phyloP scores from a whole-genome alignment of 2,888 invertebrate genomes.

The Lapara coniferarum region DNA sequence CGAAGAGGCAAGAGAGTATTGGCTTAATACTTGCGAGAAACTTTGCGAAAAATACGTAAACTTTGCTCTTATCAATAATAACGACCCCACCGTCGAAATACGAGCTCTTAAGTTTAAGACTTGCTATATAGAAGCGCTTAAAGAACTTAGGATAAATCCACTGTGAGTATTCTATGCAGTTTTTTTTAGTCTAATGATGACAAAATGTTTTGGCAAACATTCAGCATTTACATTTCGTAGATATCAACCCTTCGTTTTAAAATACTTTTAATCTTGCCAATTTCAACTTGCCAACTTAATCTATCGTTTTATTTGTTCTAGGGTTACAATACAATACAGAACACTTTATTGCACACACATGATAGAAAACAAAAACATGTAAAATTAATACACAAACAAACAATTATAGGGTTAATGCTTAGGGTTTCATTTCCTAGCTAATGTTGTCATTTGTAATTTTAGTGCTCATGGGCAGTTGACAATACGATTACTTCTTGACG shows the following conservation, averaged over 20 bases:
- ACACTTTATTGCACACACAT: no score
- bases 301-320: not conserved
- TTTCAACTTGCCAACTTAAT: not conserved
- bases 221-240: conserved; percentile 21
- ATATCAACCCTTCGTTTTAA: conserved; percentile 15
- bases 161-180: conserved; percentile 84
- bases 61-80: conserved; percentile 90
- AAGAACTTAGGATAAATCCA: conserved; percentile 89
- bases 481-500: conserved; percentile 94
- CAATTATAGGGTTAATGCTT: no score
- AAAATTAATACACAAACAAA: no score
- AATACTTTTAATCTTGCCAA: conserved; percentile 28
- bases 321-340: no score
- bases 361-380: no score
- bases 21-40: conserved; percentile 95
- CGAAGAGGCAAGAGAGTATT: conserved; percentile 93
- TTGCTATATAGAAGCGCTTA: conserved; percentile 91
- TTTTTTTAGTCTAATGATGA: not conserved
- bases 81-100: conserved; percentile 89
- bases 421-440: conserved; percentile 9
- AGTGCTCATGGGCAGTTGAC: conserved; percentile 92
- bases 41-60: conserved; percentile 93
- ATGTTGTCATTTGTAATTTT: conserved; percentile 51
- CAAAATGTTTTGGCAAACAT: conserved; percentile 24
- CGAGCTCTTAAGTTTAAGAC: conserved; percentile 92